Evolutionary conservation across 2,888 invertebrate genomes (phyloP).

Genomic region (Melinaea menophilus): DNA sequence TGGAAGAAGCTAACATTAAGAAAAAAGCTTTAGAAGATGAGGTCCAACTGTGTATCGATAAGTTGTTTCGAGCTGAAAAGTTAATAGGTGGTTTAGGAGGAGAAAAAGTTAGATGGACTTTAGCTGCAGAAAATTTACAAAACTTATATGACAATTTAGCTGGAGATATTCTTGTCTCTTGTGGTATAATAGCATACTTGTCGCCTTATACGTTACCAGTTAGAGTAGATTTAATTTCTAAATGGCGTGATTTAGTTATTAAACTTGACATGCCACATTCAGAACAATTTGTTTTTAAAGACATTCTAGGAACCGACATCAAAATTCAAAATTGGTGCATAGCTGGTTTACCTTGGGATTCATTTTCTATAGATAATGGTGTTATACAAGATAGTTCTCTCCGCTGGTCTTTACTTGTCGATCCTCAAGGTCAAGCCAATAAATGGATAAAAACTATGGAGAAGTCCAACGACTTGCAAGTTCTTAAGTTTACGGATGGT

Average conservation of each 20-base stretch:
- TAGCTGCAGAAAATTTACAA: slow-evolving; percentile 86
- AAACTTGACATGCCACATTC: slow-evolving; percentile 87
- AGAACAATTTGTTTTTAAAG: slow-evolving; percentile 82
- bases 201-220: slow-evolving; percentile 88
- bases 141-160: slow-evolving; percentile 87
- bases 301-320: slow-evolving; percentile 89
- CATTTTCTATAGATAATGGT: slow-evolving; percentile 90
- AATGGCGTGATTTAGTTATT: slow-evolving; percentile 86
- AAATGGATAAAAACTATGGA: slow-evolving; percentile 92
- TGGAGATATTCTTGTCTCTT: slow-evolving; percentile 93
- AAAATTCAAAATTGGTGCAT: slow-evolving; percentile 93
- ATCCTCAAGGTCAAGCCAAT: slow-evolving; percentile 91
- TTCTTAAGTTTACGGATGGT: slow-evolving; percentile 85
- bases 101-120: slow-evolving; percentile 91
- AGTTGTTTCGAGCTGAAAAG: slow-evolving; percentile 90
- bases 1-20: slow-evolving; percentile 81
- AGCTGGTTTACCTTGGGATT: slow-evolving; percentile 86
- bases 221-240: slow-evolving; percentile 76
- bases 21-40: slow-evolving; percentile 84
- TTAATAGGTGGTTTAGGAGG: slow-evolving; percentile 92
- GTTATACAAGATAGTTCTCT: slow-evolving; percentile 89
- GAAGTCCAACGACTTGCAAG: slow-evolving; percentile 82
- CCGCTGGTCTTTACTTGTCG: slow-evolving; percentile 88
- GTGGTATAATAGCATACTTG: slow-evolving; percentile 93
- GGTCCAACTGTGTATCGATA: slow-evolving; percentile 89